A percentile compares a stretch with the other conserved stretches of the same genome.
Conservation (phyloP, 2,797 vertebrate species). For the Thaleichthys pacificus region DNA sequence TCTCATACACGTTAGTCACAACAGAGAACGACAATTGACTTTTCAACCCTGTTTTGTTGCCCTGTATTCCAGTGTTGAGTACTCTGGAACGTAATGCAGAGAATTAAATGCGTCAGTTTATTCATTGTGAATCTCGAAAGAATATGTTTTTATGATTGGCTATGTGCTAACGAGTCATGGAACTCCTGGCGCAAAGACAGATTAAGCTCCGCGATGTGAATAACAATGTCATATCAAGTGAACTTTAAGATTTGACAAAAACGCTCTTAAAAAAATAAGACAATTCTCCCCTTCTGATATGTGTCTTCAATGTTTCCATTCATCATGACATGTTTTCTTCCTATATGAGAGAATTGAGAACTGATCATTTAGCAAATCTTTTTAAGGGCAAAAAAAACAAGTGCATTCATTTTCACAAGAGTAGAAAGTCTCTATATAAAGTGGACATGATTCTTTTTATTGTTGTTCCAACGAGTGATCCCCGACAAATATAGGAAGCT, state of each 20-base stretch:
- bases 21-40: background rate
- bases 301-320: no score
- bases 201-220: no score
- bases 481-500: background rate
- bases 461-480: background rate
- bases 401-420: background rate
- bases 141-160: no score
- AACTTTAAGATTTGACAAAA: no score
- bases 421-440: background rate
- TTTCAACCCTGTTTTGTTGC: slow-evolving; percentile 1
- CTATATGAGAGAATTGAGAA: no score
- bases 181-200: no score
- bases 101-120: background rate
- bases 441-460: background rate
- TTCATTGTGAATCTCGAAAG: background rate
- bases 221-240: no score
- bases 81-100: background rate
- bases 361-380: background rate
- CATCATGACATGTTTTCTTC: no score
- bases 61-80: background rate
- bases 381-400: background rate
- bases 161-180: no score
- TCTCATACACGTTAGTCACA: background rate
- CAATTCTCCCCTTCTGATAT: no score
- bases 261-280: no score